Evolutionary conservation across 2,113 vertebrate genomes (phyloP), one percentile per base, ranked within the genome.

Genomic region (Phylloscopus trochilus): DNA sequence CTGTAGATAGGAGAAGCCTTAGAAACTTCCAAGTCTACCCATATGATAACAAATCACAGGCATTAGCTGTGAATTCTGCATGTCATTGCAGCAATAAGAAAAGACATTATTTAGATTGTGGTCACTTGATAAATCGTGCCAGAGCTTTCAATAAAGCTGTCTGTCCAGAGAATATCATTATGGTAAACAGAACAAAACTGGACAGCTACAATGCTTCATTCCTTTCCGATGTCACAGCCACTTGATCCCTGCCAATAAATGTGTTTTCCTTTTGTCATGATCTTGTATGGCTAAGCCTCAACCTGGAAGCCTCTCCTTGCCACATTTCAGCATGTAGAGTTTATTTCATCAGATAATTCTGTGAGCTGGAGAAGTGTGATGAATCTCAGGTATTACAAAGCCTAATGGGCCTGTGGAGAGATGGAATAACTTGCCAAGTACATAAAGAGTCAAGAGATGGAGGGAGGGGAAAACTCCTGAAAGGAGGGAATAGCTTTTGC

Each of bases 181-280:
- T 69, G 79, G 80, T 89, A 97, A 96, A 96, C 62, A 96, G 67
- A 31, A 53, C 67, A 93, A 94, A 95, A 93, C 80, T 84, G 66
- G 88, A 92, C 83, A 92, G 69, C 43, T 69, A 77, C 63, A 58
- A 23, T 2, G 18, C 63, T 87, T 95, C 86, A 86, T 91, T 96
- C 93, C 92, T 93, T 97, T 95, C 89, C 69, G 87, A 79, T 76
- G 47, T 87, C 74, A 95, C 51, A 91, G 80, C 9, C 78, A 51
- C 67, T 74, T 77, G 51, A 83, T 60, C 41, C 52, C 90, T 92
- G 87, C 86, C 93, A 92, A 46, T 23, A 47, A 93, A 85, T 73
- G 23, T 91, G 72, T 69, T 95, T 92, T 96, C 66, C 35, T 67
- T 90, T 94, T 70, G 80, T 86, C 69, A 52, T 35, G 63, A 82